Conservation (phyloP, 2,797 vertebrate genomes). For the Gouania willdenowi region DNA sequence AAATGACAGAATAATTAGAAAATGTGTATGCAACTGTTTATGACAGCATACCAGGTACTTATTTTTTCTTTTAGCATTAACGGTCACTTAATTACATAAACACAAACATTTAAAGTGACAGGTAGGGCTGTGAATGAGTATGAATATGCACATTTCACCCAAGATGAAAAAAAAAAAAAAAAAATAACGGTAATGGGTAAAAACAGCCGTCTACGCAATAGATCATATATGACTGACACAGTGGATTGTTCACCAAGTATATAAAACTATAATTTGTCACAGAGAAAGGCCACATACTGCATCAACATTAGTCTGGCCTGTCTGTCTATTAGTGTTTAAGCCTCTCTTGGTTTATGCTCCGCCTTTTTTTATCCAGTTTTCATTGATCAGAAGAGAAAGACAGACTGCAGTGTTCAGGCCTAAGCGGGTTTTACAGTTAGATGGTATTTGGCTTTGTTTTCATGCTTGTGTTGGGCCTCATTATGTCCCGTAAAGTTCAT, state of each 20-base stretch:
- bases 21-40: not conserved
- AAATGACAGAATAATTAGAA: constrained; percentile 7
- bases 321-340: constrained; percentile 36
- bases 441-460: constrained; percentile 7
- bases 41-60: too few relatives aligned
- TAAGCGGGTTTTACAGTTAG: not conserved
- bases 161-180: too few relatives aligned
- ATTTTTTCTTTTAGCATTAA: too few relatives aligned
- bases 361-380: not conserved
- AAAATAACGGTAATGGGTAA: too few relatives aligned
- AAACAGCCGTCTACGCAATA: too few relatives aligned
- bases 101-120: too few relatives aligned
- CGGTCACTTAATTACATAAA: too few relatives aligned
- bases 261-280: constrained; percentile 22
- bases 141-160: too few relatives aligned
- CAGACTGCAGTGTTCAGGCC: not conserved
- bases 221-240: constrained; percentile 21
- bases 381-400: constrained; percentile 1
- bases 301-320: constrained; percentile 25
- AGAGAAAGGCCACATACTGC: constrained; percentile 50
- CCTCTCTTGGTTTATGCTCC: constrained; percentile 7
- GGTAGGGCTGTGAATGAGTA: too few relatives aligned
- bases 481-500: constrained; percentile 26
- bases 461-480: not conserved
- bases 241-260: constrained; percentile 41